Evolutionary conservation across 1,140 invertebrate species (phyloP), one percentile per base, ranked within the genome.

Genomic region (Scylla paramamosain): DNA sequence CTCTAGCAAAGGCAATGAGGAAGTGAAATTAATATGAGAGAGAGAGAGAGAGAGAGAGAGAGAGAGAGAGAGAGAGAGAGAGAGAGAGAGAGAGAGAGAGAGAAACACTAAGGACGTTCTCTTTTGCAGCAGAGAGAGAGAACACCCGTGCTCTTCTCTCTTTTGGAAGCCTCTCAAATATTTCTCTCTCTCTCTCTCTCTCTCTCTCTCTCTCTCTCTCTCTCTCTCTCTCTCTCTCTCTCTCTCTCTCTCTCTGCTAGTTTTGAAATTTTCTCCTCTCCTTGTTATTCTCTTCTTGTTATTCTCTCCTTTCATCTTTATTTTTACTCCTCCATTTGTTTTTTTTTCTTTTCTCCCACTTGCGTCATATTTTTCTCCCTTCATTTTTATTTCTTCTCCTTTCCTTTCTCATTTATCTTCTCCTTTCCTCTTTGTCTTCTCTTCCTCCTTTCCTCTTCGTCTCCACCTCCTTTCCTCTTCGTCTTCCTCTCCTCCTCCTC

Each of bases 71-170:
- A 39, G 39, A 39, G 39, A 31, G 83, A 86, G 83, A 86, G 88
- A 90, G 83, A 86, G 83, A 86, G 83, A 86, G 83, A 86, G 83
- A 86, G 32, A 31, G 83, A 86, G 25, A 86, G 83, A 86, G 83
- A 86, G 83, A 86, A 6, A 39, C 1, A 39, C 1, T 39, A 39
- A 6, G 39, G 39, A 39, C 1, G 39, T 39, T 39, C 39, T 39
- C 39, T 39, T 2, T 39, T 39, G 39, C 39, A 39, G 39, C 6
- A 39, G 6, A 39, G 39, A 39, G 1, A 39, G 39, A 39, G 1
- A 39, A 39, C 39, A 39, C 1, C 39, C 6, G 39, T 6, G 39
- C 39, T 39, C 39, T 39, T 39, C 28, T 8, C 39, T 45, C 39
- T 91, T 39, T 39, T 20, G 6, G 10, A 46, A 29, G 6, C 32